phyloP scores from a whole-genome alignment of 2,113 vertebrate species.

The Camelus bactrianus region DNA sequence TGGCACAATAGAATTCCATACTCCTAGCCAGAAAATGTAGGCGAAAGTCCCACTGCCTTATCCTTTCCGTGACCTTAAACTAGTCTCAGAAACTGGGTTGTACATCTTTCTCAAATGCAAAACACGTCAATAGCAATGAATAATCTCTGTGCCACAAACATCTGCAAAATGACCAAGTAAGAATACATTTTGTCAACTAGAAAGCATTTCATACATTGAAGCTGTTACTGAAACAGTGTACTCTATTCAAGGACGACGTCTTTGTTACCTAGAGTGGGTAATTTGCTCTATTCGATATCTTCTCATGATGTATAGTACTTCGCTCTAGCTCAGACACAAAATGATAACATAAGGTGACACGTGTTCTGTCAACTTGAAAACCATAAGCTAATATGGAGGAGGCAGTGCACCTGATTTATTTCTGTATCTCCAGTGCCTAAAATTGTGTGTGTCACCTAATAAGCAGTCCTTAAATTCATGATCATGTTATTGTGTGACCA shows the following conservation, averaged over 20 bases:
- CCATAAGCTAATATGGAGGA: neutral
- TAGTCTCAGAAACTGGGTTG: neutral
- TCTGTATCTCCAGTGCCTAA: neutral
- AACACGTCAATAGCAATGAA: neutral
- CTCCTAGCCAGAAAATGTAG: neutral
- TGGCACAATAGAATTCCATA: neutral
- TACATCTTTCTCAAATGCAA: neutral
- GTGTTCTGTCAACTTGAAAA: neutral
- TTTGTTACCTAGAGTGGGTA: neutral
- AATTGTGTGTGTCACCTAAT: neutral
- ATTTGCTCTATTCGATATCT: accelerated
- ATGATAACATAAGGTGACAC: neutral
- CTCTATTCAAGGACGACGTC: neutral
- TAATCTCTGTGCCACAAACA: neutral
- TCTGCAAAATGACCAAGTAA: neutral
- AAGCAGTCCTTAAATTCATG: neutral
- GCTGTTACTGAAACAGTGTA: neutral
- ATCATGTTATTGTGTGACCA: neutral
- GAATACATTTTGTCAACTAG: neutral
- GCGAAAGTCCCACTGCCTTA: neutral
- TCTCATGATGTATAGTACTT: neutral
- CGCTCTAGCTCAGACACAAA: neutral
- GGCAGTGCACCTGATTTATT: neutral
- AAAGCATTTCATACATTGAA: neutral
- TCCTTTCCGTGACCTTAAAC: neutral